A percentile compares a stretch with the other conserved stretches of the same genome.
Conservation (phyloP, 1,140 invertebrate species). For the Metaphire vulgaris region DNA sequence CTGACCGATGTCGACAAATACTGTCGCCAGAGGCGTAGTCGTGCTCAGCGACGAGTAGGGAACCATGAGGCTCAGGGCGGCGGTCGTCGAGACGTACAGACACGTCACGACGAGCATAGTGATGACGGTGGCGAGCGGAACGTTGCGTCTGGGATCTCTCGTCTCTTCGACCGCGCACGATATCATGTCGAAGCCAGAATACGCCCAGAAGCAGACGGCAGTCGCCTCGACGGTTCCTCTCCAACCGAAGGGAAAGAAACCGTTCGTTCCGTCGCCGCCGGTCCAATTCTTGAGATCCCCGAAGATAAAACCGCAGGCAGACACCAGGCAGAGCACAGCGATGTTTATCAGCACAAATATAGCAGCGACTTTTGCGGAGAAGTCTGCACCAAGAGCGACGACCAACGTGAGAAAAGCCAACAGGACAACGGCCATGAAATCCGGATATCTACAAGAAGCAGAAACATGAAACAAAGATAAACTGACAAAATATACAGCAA, state of each 20-base stretch:
- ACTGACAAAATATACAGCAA: too few species aligned
- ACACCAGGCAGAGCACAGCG: constrained; percentile 39
- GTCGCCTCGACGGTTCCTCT: constrained; percentile 52
- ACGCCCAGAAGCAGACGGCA: constrained; percentile 51
- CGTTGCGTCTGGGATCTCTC: constrained; percentile 48
- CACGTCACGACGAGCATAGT: constrained; percentile 38
- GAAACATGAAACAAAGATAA: too few species aligned
- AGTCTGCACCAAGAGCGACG: constrained; percentile 49
- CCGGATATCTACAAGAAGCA: constrained; percentile 30
- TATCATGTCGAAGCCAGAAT: constrained; percentile 57
- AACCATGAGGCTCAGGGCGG: constrained; percentile 34
- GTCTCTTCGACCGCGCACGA: constrained; percentile 84
- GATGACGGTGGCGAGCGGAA: constrained; percentile 40
- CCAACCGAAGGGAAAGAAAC: constrained; percentile 41
- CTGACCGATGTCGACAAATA: constrained; percentile 60
- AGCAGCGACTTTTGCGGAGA: constrained; percentile 34
- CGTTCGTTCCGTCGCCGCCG: constrained; percentile 33
- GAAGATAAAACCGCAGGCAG: constrained; percentile 59
- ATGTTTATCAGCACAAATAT: constrained; percentile 34
- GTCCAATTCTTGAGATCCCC: constrained; percentile 34
- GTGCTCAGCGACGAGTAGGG: constrained; percentile 56
- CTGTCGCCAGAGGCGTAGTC: constrained; percentile 74
- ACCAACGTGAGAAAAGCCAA: constrained; percentile 50
- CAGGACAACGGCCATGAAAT: constrained; percentile 32
- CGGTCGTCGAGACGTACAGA: constrained; percentile 36